Base-by-base conservation (phyloP, 1,140 invertebrate genomes). In the Euglossa dilemma region DNA sequence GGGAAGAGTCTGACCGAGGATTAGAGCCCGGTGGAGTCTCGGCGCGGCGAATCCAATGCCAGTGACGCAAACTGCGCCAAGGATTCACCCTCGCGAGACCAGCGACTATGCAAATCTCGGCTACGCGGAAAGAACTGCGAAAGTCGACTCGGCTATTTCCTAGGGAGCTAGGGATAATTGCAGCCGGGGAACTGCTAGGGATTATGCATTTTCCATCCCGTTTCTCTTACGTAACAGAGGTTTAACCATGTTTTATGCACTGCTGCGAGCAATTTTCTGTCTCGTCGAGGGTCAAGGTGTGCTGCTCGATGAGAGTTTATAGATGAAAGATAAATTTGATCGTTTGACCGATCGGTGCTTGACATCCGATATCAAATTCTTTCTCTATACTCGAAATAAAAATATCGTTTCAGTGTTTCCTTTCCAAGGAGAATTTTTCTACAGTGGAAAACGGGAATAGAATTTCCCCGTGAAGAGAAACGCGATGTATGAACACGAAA, bases 61-160 rank as follows among this genome's bases (percentile, higher is more conserved):
- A 45, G 64, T 66, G 74, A 66, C 47, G 47, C 8, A 50, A n/a
- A 16, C 45, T 50, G 57, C 59, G 71, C n/a, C 79, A 67, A 76
- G 54, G 80, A 82, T 82, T 57, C 63, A 67, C 72, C 70, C 63
- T 64, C 23, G 69, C 71, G 70, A 74, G 36, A 56, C 50, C n/a
- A 25, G 18, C 57, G 28, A 23, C 28, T 73, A 81, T 81, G 71
- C 71, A 75, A 81, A 81, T 75, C 36, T 47, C n/a, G 59, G 36
- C 50, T 74, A 54, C 45, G 47, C 16, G 25, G 45, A 56, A 81
- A 66, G 61, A 56, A 36, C 61, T 63, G 36, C 47, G 8, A 73
- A n/a, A 14, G 50, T 64, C 63, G 47, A 45, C 6, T 36, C 11
- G 18, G 20, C 43, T 16, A 25, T 47, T 66, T 45, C 45, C 11